Evolutionary conservation across 2,797 vertebrate species (phyloP), one percentile per base, ranked within the genome.

Genomic region (Adelosebastes latens): DNA sequence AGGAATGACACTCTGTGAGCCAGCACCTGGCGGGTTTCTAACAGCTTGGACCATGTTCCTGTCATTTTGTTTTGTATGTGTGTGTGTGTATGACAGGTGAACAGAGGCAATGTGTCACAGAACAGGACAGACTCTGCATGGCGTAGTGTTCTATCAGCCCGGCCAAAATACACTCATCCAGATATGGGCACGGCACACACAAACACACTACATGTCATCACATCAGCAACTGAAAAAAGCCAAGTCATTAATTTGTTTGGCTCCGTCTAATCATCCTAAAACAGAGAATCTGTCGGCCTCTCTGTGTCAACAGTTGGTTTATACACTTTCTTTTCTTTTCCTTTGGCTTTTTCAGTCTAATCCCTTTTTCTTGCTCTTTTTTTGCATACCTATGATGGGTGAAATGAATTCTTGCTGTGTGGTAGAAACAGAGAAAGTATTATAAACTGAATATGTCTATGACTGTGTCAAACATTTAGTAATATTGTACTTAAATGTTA

Each of bases 31-130:
- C 76, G 83, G 61, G 58, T 39, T 75, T 61, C 61, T 66, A 79
- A 84, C 81, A 84, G 83, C 87, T 83, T 79, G 85, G 78, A 87
- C 79, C 22, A 34, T 85, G 87, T 88, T 84, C 52, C 69, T 87
- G 83, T 85, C 77, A 72, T 42, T 42, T 16, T 42, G 39, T 42
- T 16, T 14, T 64, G 71, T 36, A 27, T 77, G 71, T 34, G 82
- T 81, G 88, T 18, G 65, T 20, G 52, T 29, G 72, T 36, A 79
- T 9, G 81, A 86, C 77, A 82, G 82, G 76, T 87, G 75, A 88
- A 85, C 84, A 79, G 84, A 82, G 86, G 82, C 75, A 72, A 63
- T 85, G 84, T 90, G 88, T 87, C 84, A 88, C 29, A 60, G 83
- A 87, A 82, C 81, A 82, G 83, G 68, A 85, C 68, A 77, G 66